Percentiles rank a stretch among this genome's conserved stretches.
Conservation (phyloP, 2,797 vertebrate genomes). For the Varecia variegata region DNA sequence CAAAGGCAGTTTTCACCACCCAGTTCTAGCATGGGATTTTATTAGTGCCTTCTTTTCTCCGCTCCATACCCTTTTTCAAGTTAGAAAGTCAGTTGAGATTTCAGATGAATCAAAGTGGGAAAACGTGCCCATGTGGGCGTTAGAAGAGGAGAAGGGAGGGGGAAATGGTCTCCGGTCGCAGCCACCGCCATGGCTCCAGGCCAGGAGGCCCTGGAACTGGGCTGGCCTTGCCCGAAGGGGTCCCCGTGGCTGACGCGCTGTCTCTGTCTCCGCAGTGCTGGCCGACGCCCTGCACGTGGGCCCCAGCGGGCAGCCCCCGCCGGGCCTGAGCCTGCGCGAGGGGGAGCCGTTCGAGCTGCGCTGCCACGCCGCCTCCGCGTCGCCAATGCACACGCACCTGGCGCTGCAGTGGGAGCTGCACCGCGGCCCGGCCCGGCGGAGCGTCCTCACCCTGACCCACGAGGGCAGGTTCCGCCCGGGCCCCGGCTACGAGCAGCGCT, state of each 20-base stretch:
- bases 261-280: slow-evolving; percentile 86
- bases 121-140: background rate
- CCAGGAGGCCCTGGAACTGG: background rate
- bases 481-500: slow-evolving; percentile 85
- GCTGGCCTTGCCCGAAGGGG: background rate
- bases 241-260: background rate
- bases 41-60: background rate
- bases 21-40: background rate
- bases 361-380: slow-evolving; percentile 86
- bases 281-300: slow-evolving; percentile 89
- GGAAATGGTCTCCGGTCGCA: background rate
- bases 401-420: slow-evolving; percentile 90
- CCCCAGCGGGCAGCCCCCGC: slow-evolving; percentile 37
- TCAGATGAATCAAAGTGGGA: background rate
- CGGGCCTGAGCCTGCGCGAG: slow-evolving; percentile 82
- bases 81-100: background rate
- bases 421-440: slow-evolving; percentile 58
- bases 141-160: background rate
- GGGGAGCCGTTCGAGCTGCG: slow-evolving; percentile 90
- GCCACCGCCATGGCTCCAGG: fast-evolving
- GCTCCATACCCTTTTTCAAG: background rate
- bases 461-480: slow-evolving; percentile 87
- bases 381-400: slow-evolving; percentile 90
- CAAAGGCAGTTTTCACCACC: background rate
- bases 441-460: slow-evolving; percentile 90